Evolutionary conservation across 2,797 vertebrate genomes (phyloP), one percentile per base, ranked within the genome.

Genomic region (Merluccius polli): DNA sequence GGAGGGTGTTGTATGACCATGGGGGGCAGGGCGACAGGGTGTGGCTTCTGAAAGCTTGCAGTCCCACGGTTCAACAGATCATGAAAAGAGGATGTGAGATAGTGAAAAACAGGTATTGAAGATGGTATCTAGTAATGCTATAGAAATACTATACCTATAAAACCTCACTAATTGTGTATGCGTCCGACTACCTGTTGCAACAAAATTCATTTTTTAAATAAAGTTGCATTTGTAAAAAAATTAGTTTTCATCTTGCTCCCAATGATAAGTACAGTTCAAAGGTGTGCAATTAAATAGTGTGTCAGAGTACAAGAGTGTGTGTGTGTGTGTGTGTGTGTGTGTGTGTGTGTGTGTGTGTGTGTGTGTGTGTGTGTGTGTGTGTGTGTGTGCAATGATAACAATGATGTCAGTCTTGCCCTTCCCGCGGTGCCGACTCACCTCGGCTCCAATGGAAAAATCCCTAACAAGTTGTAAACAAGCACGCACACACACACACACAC

Each of bases 381-480:
- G 48, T 65, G 73, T 35, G 48, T 65, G 48, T 13, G 31, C 30
- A 10, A 73, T 67, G 35, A 84, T 79, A 73, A 81, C 65, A 82
- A 68, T 82, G 67, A 69, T 78, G 76, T 75, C 52, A 44, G 29
- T 35, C 52, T 71, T 38, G 30, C 44, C 71, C 79, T 33, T 73
- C 12, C 30, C n/a, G n/a, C n/a, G n/a, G n/a, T 75, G 15, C 41
- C 16, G 3, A 74, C 48, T 68, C 73, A 74, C 65, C 41, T 72
- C 27, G 4, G 59, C 71, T 44, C 77, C 79, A 71, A n/a, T 73
- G 86, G 85, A 85, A 89, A 12, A 90, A 76, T 75, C 85, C 86
- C 85, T 75, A 80, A 68, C 18, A 77, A 71, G 16, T 73, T 32
- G 48, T 67, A n/a, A 68, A 77, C 21, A 71, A 30, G 76, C n/a